Evolutionary conservation across 1,140 invertebrate species (phyloP).

Genomic region (Saccostrea echinata): DNA sequence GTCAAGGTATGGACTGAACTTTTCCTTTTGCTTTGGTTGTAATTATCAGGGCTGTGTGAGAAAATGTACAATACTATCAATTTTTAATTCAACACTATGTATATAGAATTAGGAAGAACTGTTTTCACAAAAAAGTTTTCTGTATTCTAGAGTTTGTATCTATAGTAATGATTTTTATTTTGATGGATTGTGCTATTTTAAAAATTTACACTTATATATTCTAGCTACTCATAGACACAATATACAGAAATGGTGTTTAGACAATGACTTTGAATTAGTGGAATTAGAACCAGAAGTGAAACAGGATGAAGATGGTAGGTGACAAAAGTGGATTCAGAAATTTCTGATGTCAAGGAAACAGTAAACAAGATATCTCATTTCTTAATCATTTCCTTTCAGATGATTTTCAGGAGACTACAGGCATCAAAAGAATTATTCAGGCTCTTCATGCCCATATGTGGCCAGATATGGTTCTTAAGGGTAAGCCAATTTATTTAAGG

Average conservation of each 20-base stretch:
- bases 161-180: too few species aligned
- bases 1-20: background rate
- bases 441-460: conserved; percentile 88
- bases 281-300: conserved; percentile 84
- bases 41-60: too few species aligned
- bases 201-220: conserved; percentile 35
- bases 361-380: background rate
- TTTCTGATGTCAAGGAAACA: conserved; percentile 56
- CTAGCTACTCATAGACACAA: conserved; percentile 67
- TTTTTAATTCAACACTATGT: too few species aligned
- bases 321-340: background rate
- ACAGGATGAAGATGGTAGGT: conserved; percentile 78
- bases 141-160: too few species aligned
- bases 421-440: conserved; percentile 87
- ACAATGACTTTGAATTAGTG: conserved; percentile 87
- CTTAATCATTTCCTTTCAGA: conserved; percentile 73
- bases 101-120: too few species aligned
- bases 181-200: too few species aligned
- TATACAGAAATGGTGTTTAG: conserved; percentile 85
- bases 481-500: conserved; percentile 75
- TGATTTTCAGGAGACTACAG: conserved; percentile 85
- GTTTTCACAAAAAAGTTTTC: too few species aligned
- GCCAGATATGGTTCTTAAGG: conserved; percentile 88
- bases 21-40: background rate
- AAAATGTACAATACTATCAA: too few species aligned